A percentile compares a stretch with the other conserved stretches of the same genome.
Evolutionary conservation across 2,113 vertebrate genomes (phyloP).

Genomic region (Neodon shergylaensis): DNA sequence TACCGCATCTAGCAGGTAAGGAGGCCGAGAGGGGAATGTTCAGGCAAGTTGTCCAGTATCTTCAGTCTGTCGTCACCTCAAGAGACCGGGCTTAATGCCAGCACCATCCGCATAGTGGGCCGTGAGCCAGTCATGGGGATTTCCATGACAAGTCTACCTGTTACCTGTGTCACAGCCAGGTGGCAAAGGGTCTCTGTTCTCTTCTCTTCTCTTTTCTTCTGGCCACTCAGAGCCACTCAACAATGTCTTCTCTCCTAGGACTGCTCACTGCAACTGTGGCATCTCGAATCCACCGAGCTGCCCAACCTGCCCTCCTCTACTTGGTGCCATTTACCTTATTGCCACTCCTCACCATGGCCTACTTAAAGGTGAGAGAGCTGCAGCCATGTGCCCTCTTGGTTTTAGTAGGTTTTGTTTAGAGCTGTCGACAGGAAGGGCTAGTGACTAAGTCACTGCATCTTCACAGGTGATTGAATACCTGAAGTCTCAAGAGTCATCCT

Average conservation of each 20-base stretch:
- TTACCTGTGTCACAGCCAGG: background rate
- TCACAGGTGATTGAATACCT: background rate
- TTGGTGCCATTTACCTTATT: constrained; percentile 99
- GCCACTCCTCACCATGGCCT: constrained; percentile 99
- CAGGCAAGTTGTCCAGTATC: background rate
- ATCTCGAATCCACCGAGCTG: constrained; percentile 97
- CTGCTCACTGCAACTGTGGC: constrained; percentile 98
- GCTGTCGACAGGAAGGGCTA: background rate
- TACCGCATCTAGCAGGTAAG: background rate
- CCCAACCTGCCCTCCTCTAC: constrained; percentile 98
- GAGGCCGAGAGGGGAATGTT: background rate
- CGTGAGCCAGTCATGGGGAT: background rate
- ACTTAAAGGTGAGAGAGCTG: constrained; percentile 94
- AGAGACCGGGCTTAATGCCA: background rate
- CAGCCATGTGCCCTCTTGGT: background rate
- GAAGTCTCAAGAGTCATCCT: background rate
- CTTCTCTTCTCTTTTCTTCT: background rate
- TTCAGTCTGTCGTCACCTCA: background rate
- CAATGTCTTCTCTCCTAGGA: constrained; percentile 83
- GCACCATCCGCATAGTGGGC: background rate
- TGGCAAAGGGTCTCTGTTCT: background rate
- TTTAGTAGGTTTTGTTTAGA: too few relatives aligned
- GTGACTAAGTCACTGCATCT: background rate
- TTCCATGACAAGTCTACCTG: background rate
- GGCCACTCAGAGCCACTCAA: background rate